These are phyloP conservation scores for Dynastes hyllus DNA, from an alignment of 2,888 invertebrate species.

Conservation along the genomic window DNA sequence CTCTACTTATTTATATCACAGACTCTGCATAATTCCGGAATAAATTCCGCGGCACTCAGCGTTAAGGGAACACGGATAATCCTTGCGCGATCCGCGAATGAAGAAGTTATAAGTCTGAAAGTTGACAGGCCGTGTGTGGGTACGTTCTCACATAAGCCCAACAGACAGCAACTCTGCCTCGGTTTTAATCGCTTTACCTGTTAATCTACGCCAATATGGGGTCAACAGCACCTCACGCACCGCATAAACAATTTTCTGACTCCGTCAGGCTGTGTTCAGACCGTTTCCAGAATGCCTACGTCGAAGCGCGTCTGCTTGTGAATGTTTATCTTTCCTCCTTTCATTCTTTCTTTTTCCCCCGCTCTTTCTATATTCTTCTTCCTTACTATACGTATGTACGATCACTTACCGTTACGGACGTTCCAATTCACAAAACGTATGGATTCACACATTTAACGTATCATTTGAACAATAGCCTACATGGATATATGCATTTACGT, in stretches of 20 bases:
- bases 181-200: slow-evolving; percentile 70
- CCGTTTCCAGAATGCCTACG: slow-evolving; percentile 38
- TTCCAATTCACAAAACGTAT: slow-evolving; percentile 34
- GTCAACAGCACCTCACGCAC: slow-evolving; percentile 67
- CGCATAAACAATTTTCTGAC: slow-evolving; percentile 59
- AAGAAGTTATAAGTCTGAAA: slow-evolving; percentile 52
- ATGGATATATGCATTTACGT: slow-evolving; percentile 11
- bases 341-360: slow-evolving; percentile 26
- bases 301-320: slow-evolving; percentile 20
- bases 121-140: slow-evolving; percentile 58
- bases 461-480: slow-evolving; percentile 7
- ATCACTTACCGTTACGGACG: slow-evolving; percentile 34
- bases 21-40: slow-evolving; percentile 40
- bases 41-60: slow-evolving; percentile 36
- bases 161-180: slow-evolving; percentile 61
- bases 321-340: slow-evolving; percentile 32
- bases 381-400: slow-evolving; percentile 28
- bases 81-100: slow-evolving; percentile 39
- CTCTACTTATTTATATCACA: slow-evolving; percentile 5
- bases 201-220: slow-evolving; percentile 68
- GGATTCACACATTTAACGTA: slow-evolving; percentile 11
- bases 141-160: slow-evolving; percentile 62
- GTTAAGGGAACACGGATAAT: slow-evolving; percentile 39
- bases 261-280: slow-evolving; percentile 40
- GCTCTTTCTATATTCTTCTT: not conserved